These are phyloP conservation scores for Discoglossus pictus DNA, from an alignment of 2,797 vertebrate species.

Conservation along the genomic window DNA sequence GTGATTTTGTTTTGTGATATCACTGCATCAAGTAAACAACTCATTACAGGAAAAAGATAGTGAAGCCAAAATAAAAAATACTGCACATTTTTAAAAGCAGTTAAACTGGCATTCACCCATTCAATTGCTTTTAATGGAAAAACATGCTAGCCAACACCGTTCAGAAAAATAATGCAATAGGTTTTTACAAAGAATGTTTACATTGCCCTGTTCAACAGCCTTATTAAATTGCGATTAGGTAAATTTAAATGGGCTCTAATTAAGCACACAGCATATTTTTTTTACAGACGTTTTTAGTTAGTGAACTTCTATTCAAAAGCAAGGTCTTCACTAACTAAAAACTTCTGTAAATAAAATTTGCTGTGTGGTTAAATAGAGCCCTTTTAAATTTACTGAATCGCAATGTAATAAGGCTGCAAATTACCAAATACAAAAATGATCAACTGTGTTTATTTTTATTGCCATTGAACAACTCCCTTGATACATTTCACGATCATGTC, in stretches of 20 bases:
- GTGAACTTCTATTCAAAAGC: too few relatives aligned
- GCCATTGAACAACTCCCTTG: slow-evolving; percentile 1
- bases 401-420: too few relatives aligned
- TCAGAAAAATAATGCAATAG: slow-evolving; percentile 11
- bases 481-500: slow-evolving; percentile 4
- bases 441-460: slow-evolving; percentile 33
- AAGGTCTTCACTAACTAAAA: too few relatives aligned
- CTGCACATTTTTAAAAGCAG: slow-evolving; percentile 8
- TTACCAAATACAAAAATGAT: slow-evolving; percentile 37
- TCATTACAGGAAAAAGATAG: slow-evolving; percentile 12
- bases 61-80: slow-evolving; percentile 27
- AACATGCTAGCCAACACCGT: slow-evolving; percentile 15
- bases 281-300: too few relatives aligned
- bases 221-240: too few relatives aligned
- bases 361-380: too few relatives aligned
- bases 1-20: slow-evolving; percentile 37
- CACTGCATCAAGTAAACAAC: slow-evolving; percentile 28
- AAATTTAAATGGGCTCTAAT: too few relatives aligned
- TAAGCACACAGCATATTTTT: too few relatives aligned
- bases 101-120: slow-evolving; percentile 25
- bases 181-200: slow-evolving; percentile 30
- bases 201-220: slow-evolving; percentile 19
- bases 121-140: slow-evolving; percentile 28
- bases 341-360: too few relatives aligned
- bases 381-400: too few relatives aligned